Evolutionary conservation across 2,797 vertebrate species (phyloP).

Genomic region (Pseudopleuronectes americanus): DNA sequence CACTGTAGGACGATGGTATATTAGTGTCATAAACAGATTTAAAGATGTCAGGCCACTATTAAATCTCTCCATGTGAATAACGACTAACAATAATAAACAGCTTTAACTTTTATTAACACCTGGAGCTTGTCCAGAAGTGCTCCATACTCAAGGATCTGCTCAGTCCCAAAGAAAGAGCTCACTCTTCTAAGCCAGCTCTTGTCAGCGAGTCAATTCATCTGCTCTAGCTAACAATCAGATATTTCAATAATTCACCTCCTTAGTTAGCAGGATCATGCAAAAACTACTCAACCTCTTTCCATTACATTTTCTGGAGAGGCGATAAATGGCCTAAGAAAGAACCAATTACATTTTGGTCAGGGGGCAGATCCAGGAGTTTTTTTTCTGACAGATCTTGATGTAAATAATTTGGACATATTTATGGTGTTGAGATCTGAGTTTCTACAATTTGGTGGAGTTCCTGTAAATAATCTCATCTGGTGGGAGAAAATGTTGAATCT

Average conservation of each 20-base stretch:
- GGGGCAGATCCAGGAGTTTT: too few species aligned
- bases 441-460: too few species aligned
- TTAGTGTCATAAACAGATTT: slow-evolving; percentile 8
- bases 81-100: not conserved
- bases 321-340: too few species aligned
- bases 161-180: not conserved
- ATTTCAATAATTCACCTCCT: too few species aligned
- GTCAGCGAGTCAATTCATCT: slow-evolving; percentile 8
- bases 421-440: not conserved
- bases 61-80: not conserved
- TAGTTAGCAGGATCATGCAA: too few species aligned
- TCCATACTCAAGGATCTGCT: slow-evolving; percentile 1
- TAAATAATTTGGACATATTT: not conserved
- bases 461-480: too few species aligned
- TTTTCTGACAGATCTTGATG: not conserved
- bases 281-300: too few species aligned
- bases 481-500: too few species aligned
- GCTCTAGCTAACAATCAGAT: not conserved
- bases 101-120: slow-evolving; percentile 4
- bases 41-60: slow-evolving; percentile 3
- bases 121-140: not conserved
- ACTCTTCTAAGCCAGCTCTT: slow-evolving; percentile 4
- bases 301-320: too few species aligned
- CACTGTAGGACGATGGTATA: not conserved
- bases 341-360: too few species aligned